Conservation (phyloP, 2,888 invertebrate genomes). For the Scaptomyza polygonia region DNA sequence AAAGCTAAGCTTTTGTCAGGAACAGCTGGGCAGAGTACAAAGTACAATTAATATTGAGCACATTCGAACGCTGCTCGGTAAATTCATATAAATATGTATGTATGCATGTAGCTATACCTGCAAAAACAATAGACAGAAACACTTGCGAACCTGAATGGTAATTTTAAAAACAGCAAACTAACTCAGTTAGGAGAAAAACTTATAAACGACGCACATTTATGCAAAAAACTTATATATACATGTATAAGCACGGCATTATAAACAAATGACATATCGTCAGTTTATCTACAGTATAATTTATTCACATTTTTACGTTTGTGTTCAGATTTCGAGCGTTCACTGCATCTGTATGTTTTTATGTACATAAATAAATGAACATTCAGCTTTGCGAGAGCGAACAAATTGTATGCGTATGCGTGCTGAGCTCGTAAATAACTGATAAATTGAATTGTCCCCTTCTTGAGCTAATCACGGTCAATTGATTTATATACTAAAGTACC, state of each 20-base stretch:
- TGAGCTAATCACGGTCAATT: slow-evolving; percentile 49
- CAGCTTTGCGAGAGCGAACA: neutral
- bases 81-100: neutral
- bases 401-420: slow-evolving; percentile 25
- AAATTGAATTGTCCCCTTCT: slow-evolving; percentile 23
- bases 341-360: neutral
- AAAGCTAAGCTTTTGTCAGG: slow-evolving; percentile 57
- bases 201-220: neutral
- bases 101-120: neutral
- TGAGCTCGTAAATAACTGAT: slow-evolving; percentile 40
- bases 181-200: slow-evolving; percentile 1
- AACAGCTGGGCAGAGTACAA: slow-evolving; percentile 48
- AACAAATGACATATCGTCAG: too few relatives aligned
- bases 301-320: too few relatives aligned
- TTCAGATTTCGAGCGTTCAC: neutral
- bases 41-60: slow-evolving; percentile 47
- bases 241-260: too few relatives aligned
- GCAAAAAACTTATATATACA: neutral
- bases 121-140: neutral
- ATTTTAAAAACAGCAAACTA: neutral
- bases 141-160: neutral
- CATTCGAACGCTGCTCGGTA: slow-evolving; percentile 1
- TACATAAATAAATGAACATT: too few relatives aligned
- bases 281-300: too few relatives aligned
- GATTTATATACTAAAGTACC: slow-evolving; percentile 26